A percentile compares a stretch with the other conserved stretches of the same genome.
phyloP scores from a whole-genome alignment of 2,113 vertebrate genomes.

The Pygoscelis antarcticus region DNA sequence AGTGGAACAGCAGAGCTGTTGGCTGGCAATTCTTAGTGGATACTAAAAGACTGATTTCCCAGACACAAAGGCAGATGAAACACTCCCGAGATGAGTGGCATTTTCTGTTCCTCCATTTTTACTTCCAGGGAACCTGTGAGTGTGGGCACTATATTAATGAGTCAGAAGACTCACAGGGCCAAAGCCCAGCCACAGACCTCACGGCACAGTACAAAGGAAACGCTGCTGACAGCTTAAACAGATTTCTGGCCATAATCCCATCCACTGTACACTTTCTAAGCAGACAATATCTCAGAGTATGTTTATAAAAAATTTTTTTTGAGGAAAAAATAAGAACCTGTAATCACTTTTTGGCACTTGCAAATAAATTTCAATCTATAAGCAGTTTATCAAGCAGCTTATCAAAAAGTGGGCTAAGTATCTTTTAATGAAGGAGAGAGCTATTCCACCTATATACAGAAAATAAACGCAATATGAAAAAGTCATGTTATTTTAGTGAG shows the following conservation, averaged over 20 bases:
- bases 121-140: neutral
- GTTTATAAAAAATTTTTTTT: neutral
- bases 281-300: neutral
- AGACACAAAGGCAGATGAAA: neutral
- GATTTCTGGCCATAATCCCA: neutral
- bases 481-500: neutral
- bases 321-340: neutral
- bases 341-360: neutral
- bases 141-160: neutral
- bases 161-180: neutral
- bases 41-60: neutral
- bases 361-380: neutral
- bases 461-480: neutral
- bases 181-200: neutral
- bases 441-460: neutral
- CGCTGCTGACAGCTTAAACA: neutral
- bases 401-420: neutral
- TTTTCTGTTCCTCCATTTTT: neutral
- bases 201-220: neutral
- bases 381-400: neutral
- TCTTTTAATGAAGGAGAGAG: neutral
- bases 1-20: neutral
- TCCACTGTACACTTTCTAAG: neutral
- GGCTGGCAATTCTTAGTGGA: neutral
- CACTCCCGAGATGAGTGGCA: neutral